These are phyloP conservation scores for Tetraodon nigroviridis DNA, from an alignment of 2,113 vertebrate species.

Conservation along the genomic window DNA sequence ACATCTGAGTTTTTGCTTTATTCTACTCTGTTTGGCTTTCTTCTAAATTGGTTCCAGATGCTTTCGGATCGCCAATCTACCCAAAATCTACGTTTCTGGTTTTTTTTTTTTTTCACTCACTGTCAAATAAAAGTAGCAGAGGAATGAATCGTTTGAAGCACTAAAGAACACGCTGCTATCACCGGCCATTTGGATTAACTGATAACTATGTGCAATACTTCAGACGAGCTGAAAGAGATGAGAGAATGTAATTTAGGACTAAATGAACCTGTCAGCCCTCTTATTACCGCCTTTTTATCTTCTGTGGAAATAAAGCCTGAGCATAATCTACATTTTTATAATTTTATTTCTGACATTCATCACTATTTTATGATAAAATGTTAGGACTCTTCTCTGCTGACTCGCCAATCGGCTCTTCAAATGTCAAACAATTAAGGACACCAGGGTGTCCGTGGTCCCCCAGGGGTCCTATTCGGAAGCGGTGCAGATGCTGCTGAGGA, in stretches of 20 bases:
- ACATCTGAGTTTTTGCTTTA: conserved; percentile 45
- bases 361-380: background rate
- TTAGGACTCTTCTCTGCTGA: background rate
- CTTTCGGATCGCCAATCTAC: conserved; percentile 32
- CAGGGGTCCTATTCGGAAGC: background rate
- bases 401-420: background rate
- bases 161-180: background rate
- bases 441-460: background rate
- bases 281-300: conserved; percentile 11
- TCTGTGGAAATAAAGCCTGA: background rate
- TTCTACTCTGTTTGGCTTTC: conserved; percentile 36
- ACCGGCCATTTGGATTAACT: conserved; percentile 2
- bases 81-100: conserved; percentile 27
- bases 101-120: conserved; percentile 1
- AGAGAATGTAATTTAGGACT: conserved; percentile 18
- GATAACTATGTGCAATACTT: conserved; percentile 1
- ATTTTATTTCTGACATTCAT: conserved; percentile 2
- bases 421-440: conserved; percentile 1
- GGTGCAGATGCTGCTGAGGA: background rate
- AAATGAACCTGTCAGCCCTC: conserved; percentile 3
- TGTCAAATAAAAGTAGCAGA: conserved; percentile 3
- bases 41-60: conserved; percentile 33
- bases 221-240: conserved; percentile 7
- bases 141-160: background rate
- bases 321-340: background rate